Evolutionary conservation across 1,140 invertebrate species (phyloP), one percentile per base, ranked within the genome.

Genomic region (Drosophila punjabiensis): DNA sequence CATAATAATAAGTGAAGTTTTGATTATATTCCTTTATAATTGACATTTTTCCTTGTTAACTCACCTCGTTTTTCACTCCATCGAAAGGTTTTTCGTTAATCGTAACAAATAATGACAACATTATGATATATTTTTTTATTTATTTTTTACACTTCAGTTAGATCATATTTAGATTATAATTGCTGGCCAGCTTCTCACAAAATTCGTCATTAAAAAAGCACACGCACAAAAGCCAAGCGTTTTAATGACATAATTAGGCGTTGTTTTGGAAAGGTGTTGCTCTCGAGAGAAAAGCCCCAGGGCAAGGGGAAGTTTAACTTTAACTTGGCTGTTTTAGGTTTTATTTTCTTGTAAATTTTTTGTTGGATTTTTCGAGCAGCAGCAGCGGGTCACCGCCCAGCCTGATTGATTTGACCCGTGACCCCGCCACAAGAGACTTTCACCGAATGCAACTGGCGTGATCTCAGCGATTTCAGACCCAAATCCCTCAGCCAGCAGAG

Each of bases 201-300:
- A 64, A 47, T 50, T 50, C 20, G 30, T 35, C 37, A 14, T 59
- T 48, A 73, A 71, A 56, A 32, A 28, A n/a, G 45, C 43, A 18
- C 33, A 37, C 62, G 30, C 35, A 37, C 16, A 59, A 81, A 71
- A 73, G 70, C 32, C 68, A 73, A 50, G 55, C 59, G 67, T 63
- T 77, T 85, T 84, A 84, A 84, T 85, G 82, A 84, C 82, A 84
- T 84, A 84, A 84, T 84, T 85, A 85, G 82, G 82, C 82, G 70
- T 80, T 56, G 55, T 84, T 63, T 71, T 69, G 39, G 80, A 82
- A 79, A 82, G 74, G 80, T 78, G 75, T 77, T 82, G 66, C 60
- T 64, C 33, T 60, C 28, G 59, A 53, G 41, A 33, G 53, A 43
- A 37, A 30, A 62, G 20, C 14, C 32, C 24, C 33, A 5, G 32